phyloP scores from a whole-genome alignment of 2,888 invertebrate species.

The Graphium colonna region DNA sequence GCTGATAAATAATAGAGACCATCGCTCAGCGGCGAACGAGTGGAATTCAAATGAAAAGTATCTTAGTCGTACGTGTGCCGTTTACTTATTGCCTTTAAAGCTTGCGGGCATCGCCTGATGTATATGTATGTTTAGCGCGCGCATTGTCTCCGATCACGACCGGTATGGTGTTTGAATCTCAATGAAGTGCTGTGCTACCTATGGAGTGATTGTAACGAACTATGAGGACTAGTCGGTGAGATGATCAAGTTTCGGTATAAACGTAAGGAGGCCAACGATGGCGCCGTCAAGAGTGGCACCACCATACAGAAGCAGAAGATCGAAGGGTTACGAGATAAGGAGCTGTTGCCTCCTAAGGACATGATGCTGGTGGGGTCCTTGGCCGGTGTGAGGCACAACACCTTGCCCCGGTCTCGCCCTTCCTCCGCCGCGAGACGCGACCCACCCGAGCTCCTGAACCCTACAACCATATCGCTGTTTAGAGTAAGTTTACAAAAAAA shows the following conservation, averaged over 20 bases:
- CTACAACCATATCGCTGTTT: constrained; percentile 62
- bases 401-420: constrained; percentile 65
- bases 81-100: constrained; percentile 67
- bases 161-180: constrained; percentile 51
- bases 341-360: constrained; percentile 70
- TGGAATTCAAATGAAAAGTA: constrained; percentile 62
- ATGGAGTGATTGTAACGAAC: constrained; percentile 42
- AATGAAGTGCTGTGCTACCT: constrained; percentile 36
- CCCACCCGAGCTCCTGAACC: constrained; percentile 48
- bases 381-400: constrained; percentile 67
- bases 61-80: constrained; percentile 61
- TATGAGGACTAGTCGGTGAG: constrained; percentile 60
- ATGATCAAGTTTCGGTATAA: constrained; percentile 85
- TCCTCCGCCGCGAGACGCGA: constrained; percentile 50
- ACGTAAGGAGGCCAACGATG: constrained; percentile 76
- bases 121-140: constrained; percentile 60
- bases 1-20: constrained; percentile 28
- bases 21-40: constrained; percentile 44
- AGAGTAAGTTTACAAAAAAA: constrained; percentile 73
- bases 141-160: constrained; percentile 57
- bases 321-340: constrained; percentile 64
- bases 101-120: constrained; percentile 42
- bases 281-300: constrained; percentile 46
- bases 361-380: constrained; percentile 61
- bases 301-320: constrained; percentile 73